Percentiles rank a stretch among this genome's conserved stretches.
phyloP scores from a whole-genome alignment of 35 echinoderm and acorn worm genomes.

The Apostichopus parvimensis region DNA sequence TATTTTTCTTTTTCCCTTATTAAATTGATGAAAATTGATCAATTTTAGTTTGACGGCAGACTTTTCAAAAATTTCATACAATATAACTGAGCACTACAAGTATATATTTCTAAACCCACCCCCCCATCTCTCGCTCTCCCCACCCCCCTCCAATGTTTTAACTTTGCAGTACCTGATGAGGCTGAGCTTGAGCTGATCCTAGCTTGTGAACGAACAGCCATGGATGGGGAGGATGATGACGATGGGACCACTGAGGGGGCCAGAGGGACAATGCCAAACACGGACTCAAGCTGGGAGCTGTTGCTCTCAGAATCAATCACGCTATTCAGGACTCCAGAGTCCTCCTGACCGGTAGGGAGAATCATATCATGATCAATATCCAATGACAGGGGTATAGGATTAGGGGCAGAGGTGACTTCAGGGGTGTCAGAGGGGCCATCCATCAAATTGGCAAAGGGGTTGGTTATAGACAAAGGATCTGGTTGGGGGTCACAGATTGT shows the following conservation, averaged over 20 bases:
- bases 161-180: constrained; percentile 11
- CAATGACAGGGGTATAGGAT: constrained; percentile 11
- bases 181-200: neutral
- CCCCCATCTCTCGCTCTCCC: neutral
- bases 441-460: constrained; percentile 64
- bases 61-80: no score
- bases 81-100: no score
- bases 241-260: constrained; percentile 50
- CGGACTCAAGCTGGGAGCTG: constrained; percentile 63
- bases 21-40: no score
- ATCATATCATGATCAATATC: constrained; percentile 36
- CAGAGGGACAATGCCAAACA: constrained; percentile 67
- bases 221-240: constrained; percentile 13
- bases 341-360: neutral
- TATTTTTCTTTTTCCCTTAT: no score
- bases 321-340: neutral
- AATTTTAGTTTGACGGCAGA: no score
- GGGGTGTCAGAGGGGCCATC: constrained; percentile 34
- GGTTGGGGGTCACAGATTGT: neutral
- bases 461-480: constrained; percentile 26
- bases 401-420: constrained; percentile 25
- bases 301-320: constrained; percentile 55
- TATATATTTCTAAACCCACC: no score
- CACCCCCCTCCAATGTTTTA: neutral
- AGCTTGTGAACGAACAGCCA: neutral